These are phyloP conservation scores for Drosophila antonietae DNA, from an alignment of 2,888 invertebrate genomes.

Conservation along the genomic window DNA sequence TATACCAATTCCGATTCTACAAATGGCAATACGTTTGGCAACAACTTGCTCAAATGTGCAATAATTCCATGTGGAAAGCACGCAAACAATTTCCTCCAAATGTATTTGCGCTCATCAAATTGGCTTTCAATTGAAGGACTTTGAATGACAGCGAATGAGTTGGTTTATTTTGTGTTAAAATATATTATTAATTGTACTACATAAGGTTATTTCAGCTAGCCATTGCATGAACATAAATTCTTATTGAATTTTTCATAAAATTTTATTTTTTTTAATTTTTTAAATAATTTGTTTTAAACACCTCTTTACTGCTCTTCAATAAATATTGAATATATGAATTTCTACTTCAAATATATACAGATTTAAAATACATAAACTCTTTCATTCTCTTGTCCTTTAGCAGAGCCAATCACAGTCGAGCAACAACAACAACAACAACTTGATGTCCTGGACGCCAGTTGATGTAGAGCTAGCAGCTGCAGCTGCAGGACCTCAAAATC, in stretches of 20 bases:
- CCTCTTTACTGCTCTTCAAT: no score
- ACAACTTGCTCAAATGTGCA: conserved; percentile 53
- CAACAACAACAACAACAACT: conserved; percentile 7
- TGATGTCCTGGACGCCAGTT: conserved; percentile 22
- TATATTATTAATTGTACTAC: no score
- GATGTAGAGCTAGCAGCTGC: conserved; percentile 27
- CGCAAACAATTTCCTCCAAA: not conserved
- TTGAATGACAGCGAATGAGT: not conserved
- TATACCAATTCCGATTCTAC: conserved; percentile 12
- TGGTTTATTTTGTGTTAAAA: no score
- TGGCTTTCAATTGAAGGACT: not conserved
- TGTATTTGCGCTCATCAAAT: conserved; percentile 9
- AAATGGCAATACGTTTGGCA: conserved; percentile 33
- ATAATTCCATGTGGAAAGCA: conserved; percentile 17
- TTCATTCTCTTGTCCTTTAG: not conserved
- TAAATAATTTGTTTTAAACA: no score
- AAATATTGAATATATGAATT: no score
- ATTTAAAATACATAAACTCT: not conserved
- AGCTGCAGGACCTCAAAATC: conserved; percentile 58
- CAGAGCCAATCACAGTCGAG: conserved; percentile 30
- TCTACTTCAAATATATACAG: no score
- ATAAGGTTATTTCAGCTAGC: not conserved
- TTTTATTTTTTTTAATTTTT: not conserved
- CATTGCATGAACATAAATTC: not conserved
- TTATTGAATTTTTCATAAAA: not conserved